Conservation (phyloP, 2,113 vertebrate genomes). For the Ophiodon elongatus region DNA sequence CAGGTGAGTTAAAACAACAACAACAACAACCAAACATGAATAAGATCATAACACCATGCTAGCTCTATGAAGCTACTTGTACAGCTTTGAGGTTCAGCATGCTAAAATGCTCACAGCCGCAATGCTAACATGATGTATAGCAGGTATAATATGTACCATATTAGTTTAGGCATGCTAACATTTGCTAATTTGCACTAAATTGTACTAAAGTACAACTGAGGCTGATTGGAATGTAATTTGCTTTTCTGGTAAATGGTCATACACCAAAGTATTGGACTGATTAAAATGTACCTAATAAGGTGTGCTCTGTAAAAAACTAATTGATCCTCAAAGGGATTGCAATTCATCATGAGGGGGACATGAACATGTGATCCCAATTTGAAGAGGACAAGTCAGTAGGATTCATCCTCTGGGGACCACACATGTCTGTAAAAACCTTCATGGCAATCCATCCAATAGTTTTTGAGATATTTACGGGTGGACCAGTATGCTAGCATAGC, state of each 20-base stretch:
- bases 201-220: not conserved
- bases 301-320: not conserved
- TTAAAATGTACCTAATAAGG: not conserved
- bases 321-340: not conserved
- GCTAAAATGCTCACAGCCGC: not conserved
- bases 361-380: not conserved
- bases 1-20: constrained; percentile 76
- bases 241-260: not conserved
- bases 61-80: not conserved
- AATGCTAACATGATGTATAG: not conserved
- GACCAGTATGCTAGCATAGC: not conserved
- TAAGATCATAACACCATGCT: no score
- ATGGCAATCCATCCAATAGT: not conserved
- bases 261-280: not conserved
- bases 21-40: not conserved
- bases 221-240: not conserved
- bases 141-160: not conserved
- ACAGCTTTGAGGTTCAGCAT: not conserved
- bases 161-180: not conserved
- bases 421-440: not conserved
- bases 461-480: not conserved
- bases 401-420: not conserved
- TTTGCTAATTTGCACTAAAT: constrained; percentile 5
- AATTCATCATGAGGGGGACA: not conserved
- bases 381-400: not conserved